These are phyloP conservation scores for Eueremaeus valkanovi DNA, from an alignment of 2,888 invertebrate genomes.

Conservation along the genomic window DNA sequence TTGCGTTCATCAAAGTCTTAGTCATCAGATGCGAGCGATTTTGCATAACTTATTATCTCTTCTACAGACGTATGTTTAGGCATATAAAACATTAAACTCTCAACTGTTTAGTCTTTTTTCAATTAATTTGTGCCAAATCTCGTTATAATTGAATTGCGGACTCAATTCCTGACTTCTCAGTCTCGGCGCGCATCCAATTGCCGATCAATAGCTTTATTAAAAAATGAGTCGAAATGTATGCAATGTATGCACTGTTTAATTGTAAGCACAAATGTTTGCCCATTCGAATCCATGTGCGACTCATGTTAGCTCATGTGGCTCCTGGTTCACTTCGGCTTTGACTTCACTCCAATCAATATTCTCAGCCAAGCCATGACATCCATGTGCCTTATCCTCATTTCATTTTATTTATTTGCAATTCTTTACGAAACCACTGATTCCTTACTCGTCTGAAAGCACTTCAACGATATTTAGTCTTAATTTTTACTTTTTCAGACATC, in stretches of 20 bases:
- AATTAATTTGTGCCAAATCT: slow-evolving; percentile 18
- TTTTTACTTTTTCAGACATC: too few species aligned
- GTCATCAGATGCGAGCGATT: background rate
- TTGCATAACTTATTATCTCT: background rate
- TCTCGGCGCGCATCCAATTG: background rate
- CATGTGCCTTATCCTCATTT: too few species aligned
- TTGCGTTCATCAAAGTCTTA: background rate
- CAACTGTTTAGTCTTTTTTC: slow-evolving; percentile 15
- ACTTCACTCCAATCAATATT: slow-evolving; percentile 5
- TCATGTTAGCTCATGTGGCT: slow-evolving; percentile 8
- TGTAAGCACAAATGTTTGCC: slow-evolving; percentile 14
- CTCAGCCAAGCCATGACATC: too few species aligned
- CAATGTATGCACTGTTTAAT: background rate
- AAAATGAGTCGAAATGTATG: background rate
- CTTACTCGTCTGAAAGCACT: too few species aligned
- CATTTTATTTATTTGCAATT: too few species aligned
- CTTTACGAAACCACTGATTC: too few species aligned
- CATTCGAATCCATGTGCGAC: background rate
- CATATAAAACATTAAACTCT: too few species aligned
- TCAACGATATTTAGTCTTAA: too few species aligned
- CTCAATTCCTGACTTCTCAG: background rate
- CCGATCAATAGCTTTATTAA: background rate
- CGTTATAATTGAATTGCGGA: slow-evolving; percentile 5
- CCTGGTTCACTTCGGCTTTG: background rate
- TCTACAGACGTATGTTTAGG: too few species aligned